phyloP scores from a whole-genome alignment of 2,113 vertebrate species.

The Chiloscyllium plagiosum region DNA sequence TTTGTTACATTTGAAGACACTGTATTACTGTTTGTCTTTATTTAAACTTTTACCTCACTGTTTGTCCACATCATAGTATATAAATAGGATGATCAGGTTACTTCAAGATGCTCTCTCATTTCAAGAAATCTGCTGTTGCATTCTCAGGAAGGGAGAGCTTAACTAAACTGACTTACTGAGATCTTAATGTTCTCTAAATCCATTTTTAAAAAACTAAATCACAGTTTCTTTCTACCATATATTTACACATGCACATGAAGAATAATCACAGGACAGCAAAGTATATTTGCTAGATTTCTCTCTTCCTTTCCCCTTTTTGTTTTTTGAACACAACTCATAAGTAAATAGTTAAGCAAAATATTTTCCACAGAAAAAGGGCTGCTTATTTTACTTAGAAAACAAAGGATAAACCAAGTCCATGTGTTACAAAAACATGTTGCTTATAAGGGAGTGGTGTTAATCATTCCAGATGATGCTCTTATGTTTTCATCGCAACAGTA shows the following conservation, averaged over 20 bases:
- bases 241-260: too few species aligned
- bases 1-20: not conserved
- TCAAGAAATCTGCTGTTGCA: not conserved
- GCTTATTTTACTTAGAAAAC: slow-evolving; percentile 53
- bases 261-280: not conserved
- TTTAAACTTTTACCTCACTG: not conserved
- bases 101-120: not conserved
- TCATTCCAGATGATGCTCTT: slow-evolving; percentile 25
- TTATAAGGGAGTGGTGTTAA: not conserved
- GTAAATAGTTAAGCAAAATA: slow-evolving; percentile 46
- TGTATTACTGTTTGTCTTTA: not conserved
- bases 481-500: not conserved
- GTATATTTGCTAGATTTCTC: slow-evolving; percentile 43
- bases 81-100: not conserved
- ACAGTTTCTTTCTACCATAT: too few species aligned
- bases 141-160: not conserved
- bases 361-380: slow-evolving; percentile 44
- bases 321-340: slow-evolving; percentile 47
- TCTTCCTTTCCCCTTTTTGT: slow-evolving; percentile 51
- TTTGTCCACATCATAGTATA: not conserved
- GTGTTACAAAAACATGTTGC: slow-evolving; percentile 44
- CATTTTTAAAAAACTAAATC: not conserved
- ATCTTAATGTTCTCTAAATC: not conserved
- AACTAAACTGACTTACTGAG: not conserved
- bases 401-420: slow-evolving; percentile 51